These are phyloP conservation scores for Ictidomys tridecemlineatus DNA, from an alignment of 2,113 vertebrate species.

Conservation along the genomic window DNA sequence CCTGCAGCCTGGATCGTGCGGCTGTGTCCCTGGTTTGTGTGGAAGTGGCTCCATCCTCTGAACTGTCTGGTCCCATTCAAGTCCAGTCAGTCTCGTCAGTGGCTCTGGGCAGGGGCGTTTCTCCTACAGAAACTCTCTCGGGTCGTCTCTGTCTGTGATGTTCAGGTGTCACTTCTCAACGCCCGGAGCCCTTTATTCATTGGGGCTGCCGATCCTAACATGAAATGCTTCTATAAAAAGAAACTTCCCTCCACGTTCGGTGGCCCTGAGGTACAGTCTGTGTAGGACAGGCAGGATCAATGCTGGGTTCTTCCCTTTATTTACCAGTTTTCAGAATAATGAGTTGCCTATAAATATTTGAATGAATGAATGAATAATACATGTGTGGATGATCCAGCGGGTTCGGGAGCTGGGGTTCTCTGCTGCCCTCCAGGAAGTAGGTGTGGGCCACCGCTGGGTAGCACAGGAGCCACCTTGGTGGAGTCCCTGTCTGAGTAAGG, in stretches of 20 bases:
- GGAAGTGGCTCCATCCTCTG: background rate
- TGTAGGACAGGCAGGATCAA: background rate
- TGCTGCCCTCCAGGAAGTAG: background rate
- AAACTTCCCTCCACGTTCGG: background rate
- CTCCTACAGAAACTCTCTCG: background rate
- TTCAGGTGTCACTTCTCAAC: accelerated
- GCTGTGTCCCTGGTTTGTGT: background rate
- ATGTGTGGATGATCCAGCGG: background rate
- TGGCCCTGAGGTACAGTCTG: background rate
- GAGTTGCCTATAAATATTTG: conserved; percentile 69
- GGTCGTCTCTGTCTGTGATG: background rate
- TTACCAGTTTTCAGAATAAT: conserved; percentile 67
- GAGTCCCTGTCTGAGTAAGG: background rate
- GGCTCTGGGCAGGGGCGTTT: accelerated
- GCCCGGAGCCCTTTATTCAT: background rate
- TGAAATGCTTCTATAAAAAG: background rate
- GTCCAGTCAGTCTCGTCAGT: accelerated
- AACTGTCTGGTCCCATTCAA: background rate
- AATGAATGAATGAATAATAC: conserved; percentile 55
- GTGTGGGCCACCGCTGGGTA: background rate
- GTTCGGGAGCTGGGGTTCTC: background rate
- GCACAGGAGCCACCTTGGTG: background rate
- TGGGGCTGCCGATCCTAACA: background rate
- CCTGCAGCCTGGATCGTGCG: too few relatives aligned
- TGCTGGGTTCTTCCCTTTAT: conserved; percentile 25